phyloP scores from a whole-genome alignment of 2,113 vertebrate genomes.

The Caranx melampygus region DNA sequence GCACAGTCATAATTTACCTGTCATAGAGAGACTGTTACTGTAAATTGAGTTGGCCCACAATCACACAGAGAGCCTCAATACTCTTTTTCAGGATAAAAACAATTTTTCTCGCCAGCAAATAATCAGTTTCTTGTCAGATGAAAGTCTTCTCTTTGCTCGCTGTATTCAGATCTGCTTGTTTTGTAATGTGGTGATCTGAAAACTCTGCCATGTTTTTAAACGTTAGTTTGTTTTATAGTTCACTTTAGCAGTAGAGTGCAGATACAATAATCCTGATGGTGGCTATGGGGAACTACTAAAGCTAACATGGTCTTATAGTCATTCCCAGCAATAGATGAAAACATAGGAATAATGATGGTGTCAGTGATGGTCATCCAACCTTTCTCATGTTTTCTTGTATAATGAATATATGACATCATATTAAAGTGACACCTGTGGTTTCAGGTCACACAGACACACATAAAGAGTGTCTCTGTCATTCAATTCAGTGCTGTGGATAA shows the following conservation, averaged over 20 bases:
- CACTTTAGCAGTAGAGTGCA: background rate
- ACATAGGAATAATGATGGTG: background rate
- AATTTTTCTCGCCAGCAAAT: background rate
- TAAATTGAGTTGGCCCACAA: slow-evolving; percentile 53
- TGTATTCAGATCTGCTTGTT: background rate
- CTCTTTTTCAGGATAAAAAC: slow-evolving; percentile 38
- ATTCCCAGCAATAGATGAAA: background rate
- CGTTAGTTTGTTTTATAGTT: background rate
- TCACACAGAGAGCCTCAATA: slow-evolving; percentile 37
- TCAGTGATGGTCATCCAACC: too few species aligned
- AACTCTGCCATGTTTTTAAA: background rate
- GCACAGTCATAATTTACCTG: slow-evolving; percentile 55
- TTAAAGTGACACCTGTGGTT: slow-evolving; percentile 3
- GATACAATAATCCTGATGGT: too few species aligned
- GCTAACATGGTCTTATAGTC: too few species aligned
- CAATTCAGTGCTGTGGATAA: too few species aligned
- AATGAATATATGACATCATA: background rate
- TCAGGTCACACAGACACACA: too few species aligned
- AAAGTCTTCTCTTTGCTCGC: slow-evolving; percentile 7
- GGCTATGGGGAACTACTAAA: too few species aligned
- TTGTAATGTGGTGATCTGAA: slow-evolving; percentile 7
- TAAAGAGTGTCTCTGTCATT: too few species aligned
- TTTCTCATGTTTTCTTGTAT: slow-evolving; percentile 27
- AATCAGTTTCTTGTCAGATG: slow-evolving; percentile 37
- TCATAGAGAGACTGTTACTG: slow-evolving; percentile 51